Evolutionary conservation across 2,888 invertebrate genomes (phyloP).

Genomic region (Cheilosia vernalis): DNA sequence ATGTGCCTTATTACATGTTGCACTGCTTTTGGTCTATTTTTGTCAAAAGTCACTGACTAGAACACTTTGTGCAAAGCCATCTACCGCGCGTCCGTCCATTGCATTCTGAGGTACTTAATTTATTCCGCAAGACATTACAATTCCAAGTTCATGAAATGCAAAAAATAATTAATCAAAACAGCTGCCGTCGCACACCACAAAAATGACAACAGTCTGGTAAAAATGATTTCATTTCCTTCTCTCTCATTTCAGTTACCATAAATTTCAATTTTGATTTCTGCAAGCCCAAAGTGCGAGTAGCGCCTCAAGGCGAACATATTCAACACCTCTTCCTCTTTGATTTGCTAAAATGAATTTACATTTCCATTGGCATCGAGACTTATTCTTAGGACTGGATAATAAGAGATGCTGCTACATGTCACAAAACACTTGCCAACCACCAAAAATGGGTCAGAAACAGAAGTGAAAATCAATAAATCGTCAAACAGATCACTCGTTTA

Average conservation of each 20-base stretch:
- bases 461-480: conserved; percentile 43
- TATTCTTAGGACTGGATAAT: background rate
- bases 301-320: conserved; percentile 22
- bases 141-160: conserved; percentile 16
- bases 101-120: background rate
- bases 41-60: background rate
- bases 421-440: conserved; percentile 3
- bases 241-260: background rate
- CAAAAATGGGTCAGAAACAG: conserved; percentile 35
- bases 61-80: background rate
- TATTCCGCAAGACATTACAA: background rate
- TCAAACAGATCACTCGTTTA: conserved; percentile 24
- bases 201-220: background rate
- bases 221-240: background rate
- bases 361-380: background rate
- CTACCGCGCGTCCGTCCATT: conserved; percentile 12
- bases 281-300: conserved; percentile 25
- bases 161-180: conserved; percentile 14
- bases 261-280: conserved; percentile 27
- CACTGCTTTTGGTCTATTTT: too few relatives aligned
- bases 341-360: background rate
- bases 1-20: too few relatives aligned
- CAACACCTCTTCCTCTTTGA: background rate
- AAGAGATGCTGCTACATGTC: background rate
- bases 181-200: conserved; percentile 2